Evolutionary conservation across 2,888 invertebrate species (phyloP), one percentile per base, ranked within the genome.

Genomic region (Sminthurides aquaticus): DNA sequence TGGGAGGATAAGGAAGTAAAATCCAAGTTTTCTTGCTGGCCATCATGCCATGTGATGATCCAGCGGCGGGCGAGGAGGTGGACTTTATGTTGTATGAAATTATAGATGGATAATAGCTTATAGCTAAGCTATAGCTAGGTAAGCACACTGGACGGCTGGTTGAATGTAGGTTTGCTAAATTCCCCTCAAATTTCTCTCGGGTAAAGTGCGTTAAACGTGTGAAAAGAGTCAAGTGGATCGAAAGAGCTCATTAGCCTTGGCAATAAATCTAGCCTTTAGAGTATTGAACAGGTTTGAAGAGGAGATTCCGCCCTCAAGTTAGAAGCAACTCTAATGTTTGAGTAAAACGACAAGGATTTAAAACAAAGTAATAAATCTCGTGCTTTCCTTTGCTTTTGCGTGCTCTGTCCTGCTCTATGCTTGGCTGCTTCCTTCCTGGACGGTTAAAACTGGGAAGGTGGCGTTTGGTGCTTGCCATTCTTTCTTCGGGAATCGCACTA

Each of bases 291-390:
- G 57, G 63, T 63, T 63, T 63, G 63, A 57, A 49, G 57, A 58
- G 63, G 28, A 57, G 63, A 63, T 63, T 62, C 63, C 63, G 63
- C 63, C 63, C 62, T 57, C 58, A 49, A 57, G 57, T 63, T 57
- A 57, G 52, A 52, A 54, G 34, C 57, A 63, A 63, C 63, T n/a
- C n/a, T 52, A 58, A 63, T 63, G 57, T 58, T 49, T 58, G 58
- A 49, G 57, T 57, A 63, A 63, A 63, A 63, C 58, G 63, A 63
- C 63, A 49, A 34, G 25, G 34, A 52, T 63, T 63, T 63, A 34
- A 58, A 63, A 58, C 62, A 57, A 58, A 63, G 49, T 52, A 57
- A 63, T 63, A 63, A 63, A 63, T 63, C 63, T 34, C 43, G 43
- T 34, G 43, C 43, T 15, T 34, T 15, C 8, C 5, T 34, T 34